A percentile compares a stretch with the other conserved stretches of the same genome.
These are phyloP conservation scores for Aldabrachelys gigantea DNA, from an alignment of 2,113 vertebrate species.

Conservation along the genomic window DNA sequence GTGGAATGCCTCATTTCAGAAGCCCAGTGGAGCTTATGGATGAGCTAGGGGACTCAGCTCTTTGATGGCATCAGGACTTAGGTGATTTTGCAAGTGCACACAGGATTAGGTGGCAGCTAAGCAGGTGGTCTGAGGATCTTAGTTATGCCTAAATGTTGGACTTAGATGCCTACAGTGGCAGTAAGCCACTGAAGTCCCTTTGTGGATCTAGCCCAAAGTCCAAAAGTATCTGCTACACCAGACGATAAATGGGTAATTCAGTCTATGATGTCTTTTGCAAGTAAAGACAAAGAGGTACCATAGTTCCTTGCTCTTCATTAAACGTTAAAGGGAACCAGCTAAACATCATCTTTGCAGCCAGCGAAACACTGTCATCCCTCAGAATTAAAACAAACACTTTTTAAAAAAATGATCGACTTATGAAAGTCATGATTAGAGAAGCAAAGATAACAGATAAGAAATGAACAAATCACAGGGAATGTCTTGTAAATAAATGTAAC, in stretches of 20 bases:
- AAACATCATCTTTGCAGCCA: background rate
- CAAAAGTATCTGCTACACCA: background rate
- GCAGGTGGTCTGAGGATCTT: background rate
- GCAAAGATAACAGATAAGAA: constrained; percentile 1
- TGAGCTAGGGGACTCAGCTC: background rate
- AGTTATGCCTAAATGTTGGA: background rate
- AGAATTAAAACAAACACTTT: background rate
- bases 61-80: background rate
- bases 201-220: background rate
- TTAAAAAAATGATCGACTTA: background rate
- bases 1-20: background rate
- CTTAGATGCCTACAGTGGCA: background rate
- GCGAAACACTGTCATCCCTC: fast-evolving
- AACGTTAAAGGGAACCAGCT: fast-evolving
- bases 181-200: background rate
- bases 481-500: constrained; percentile 50
- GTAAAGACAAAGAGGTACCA: background rate
- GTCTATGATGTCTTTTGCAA: fast-evolving
- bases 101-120: background rate
- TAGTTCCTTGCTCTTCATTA: background rate
- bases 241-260: background rate
- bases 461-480: background rate
- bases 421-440: background rate
- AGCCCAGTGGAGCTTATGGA: background rate
- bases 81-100: background rate